These are phyloP conservation scores for Numenius phaeopus DNA, from an alignment of 2,797 vertebrate species.

Conservation along the genomic window DNA sequence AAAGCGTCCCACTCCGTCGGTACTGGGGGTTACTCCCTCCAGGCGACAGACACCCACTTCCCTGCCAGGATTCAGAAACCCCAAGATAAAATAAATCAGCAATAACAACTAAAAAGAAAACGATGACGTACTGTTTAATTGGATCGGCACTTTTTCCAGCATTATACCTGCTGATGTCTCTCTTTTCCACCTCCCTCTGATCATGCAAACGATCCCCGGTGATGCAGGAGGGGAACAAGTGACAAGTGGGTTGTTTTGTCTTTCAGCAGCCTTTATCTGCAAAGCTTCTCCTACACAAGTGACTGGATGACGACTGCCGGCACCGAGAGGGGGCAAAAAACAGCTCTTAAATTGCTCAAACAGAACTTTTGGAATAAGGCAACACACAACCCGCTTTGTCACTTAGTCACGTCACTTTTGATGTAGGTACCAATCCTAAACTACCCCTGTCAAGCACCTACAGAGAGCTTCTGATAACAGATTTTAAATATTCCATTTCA, in stretches of 20 bases:
- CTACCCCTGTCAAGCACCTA: accelerated
- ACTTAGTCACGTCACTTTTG: no score
- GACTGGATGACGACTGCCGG: no score
- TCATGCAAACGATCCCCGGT: neutral
- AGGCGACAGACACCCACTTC: neutral
- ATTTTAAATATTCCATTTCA: neutral
- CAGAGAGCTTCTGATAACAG: neutral
- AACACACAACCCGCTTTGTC: accelerated
- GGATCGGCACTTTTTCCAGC: neutral
- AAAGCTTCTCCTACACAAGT: neutral
- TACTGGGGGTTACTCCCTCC: neutral
- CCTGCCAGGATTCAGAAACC: neutral
- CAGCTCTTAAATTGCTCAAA: neutral
- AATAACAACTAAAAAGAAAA: neutral
- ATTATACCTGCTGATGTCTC: neutral
- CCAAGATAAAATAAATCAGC: neutral
- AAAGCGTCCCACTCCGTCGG: accelerated
- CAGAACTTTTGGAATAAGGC: neutral
- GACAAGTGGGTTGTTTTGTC: neutral
- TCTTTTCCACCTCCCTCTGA: neutral
- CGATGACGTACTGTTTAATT: neutral
- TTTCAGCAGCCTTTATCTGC: neutral
- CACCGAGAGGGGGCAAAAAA: neutral
- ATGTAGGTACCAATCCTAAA: neutral
- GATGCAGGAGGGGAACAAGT: neutral